A percentile compares a stretch with the other conserved stretches of the same genome.
phyloP scores from a whole-genome alignment of 64 coral and sea anemone genomes.

The Stylophora pistillata region DNA sequence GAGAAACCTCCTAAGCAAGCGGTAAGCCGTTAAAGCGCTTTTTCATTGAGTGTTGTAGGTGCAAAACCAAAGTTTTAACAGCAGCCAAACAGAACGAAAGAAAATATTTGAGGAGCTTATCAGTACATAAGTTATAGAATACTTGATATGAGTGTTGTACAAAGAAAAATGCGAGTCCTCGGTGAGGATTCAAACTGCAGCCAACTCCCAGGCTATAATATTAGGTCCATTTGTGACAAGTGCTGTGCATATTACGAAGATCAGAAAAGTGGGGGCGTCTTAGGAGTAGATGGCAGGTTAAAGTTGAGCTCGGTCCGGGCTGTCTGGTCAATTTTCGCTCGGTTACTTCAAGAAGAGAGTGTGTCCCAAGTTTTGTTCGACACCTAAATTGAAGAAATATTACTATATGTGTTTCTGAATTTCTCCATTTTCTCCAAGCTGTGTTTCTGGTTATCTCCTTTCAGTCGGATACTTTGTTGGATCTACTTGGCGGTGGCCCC shows the following conservation, averaged over 20 bases:
- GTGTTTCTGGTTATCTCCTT: not conserved
- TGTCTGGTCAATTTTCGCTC: no score
- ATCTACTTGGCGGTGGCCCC: constrained; percentile 91
- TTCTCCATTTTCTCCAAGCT: not conserved
- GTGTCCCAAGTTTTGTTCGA: not conserved
- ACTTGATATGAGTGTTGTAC: no score
- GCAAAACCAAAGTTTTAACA: not conserved
- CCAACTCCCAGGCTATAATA: no score
- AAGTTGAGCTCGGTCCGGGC: no score
- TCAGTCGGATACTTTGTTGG: constrained; percentile 90
- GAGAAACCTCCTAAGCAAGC: constrained; percentile 53
- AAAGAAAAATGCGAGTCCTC: no score
- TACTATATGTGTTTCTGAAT: not conserved
- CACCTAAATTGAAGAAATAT: not conserved
- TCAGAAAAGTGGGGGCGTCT: no score
- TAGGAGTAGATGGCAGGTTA: no score
- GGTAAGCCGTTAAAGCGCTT: not conserved
- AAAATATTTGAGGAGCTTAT: no score
- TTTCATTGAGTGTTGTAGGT: not conserved
- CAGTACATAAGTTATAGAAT: no score
- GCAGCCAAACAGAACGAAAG: not conserved
- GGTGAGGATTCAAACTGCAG: no score
- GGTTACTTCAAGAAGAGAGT: not conserved
- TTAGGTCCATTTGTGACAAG: no score
- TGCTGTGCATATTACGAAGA: no score